Conservation (phyloP, 2,888 invertebrate genomes). For the Philonicus albiceps region DNA sequence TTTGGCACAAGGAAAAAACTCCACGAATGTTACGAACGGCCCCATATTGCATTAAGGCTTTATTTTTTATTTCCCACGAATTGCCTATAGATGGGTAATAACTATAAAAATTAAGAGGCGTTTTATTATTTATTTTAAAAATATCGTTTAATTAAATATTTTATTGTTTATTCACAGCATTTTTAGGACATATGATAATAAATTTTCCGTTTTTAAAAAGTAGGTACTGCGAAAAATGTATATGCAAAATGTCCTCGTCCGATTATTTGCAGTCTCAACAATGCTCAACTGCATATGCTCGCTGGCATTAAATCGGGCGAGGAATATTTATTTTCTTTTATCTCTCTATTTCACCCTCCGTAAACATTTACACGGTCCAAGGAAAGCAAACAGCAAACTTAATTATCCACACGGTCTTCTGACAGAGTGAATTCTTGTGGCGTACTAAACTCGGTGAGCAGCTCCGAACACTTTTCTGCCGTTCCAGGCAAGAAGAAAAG, state of each 20-base stretch:
- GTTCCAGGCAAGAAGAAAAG: neutral
- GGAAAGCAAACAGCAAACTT: constrained; percentile 33
- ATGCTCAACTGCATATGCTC: constrained; percentile 10
- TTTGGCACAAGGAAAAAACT: too few relatives aligned
- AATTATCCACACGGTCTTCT: constrained; percentile 17
- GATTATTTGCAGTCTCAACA: constrained; percentile 10
- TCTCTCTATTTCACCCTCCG: neutral
- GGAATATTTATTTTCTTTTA: constrained; percentile 7
- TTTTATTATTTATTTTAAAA: neutral
- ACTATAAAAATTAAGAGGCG: neutral
- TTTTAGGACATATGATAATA: neutral
- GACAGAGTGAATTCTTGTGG: constrained; percentile 10
- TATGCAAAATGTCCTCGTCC: neutral
- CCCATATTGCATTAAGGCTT: neutral
- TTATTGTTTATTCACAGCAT: neutral
- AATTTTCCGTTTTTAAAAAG: neutral
- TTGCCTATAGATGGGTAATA: neutral
- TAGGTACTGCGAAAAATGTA: neutral
- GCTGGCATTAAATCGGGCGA: neutral
- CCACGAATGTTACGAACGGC: too few relatives aligned
- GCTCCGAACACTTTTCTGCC: neutral
- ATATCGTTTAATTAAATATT: neutral
- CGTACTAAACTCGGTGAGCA: neutral
- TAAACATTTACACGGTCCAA: constrained; percentile 21
- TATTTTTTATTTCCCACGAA: neutral